Evolutionary conservation across 2,888 invertebrate genomes (phyloP).

Genomic region (Ophion ellenae): DNA sequence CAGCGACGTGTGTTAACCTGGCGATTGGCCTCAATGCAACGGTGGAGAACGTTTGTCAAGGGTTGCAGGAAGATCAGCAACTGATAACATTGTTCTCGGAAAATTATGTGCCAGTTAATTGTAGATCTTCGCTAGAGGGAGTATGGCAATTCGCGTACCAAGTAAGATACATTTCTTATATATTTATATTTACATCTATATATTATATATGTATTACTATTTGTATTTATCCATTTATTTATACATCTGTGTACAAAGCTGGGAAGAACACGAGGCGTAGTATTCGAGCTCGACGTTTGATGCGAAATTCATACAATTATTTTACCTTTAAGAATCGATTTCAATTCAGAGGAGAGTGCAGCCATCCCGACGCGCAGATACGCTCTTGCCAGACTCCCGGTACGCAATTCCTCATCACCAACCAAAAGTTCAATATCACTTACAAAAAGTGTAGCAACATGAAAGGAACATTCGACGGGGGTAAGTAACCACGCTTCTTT

Average conservation of each 20-base stretch:
- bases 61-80: slow-evolving; percentile 91
- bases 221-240: too few relatives aligned
- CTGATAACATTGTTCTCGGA: slow-evolving; percentile 94
- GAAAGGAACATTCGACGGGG: slow-evolving; percentile 94
- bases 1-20: slow-evolving; percentile 91
- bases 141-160: slow-evolving; percentile 98
- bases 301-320: neutral
- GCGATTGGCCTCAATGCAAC: slow-evolving; percentile 88
- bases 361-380: slow-evolving; percentile 94
- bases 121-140: slow-evolving; percentile 95
- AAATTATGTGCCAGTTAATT: slow-evolving; percentile 95
- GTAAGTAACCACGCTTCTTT: slow-evolving; percentile 79
- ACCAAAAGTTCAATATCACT: slow-evolving; percentile 98
- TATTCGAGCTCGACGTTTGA: neutral
- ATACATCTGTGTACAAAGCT: neutral
- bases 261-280: neutral
- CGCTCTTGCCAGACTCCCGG: slow-evolving; percentile 98
- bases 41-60: slow-evolving; percentile 90
- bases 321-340: slow-evolving; percentile 88
- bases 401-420: slow-evolving; percentile 97
- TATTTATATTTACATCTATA: neutral
- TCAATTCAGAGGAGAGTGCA: slow-evolving; percentile 96
- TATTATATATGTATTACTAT: too few relatives aligned
- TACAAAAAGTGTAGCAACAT: slow-evolving; percentile 95
- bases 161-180: slow-evolving; percentile 76